Evolutionary conservation across 2,888 invertebrate genomes (phyloP).

Genomic region (Myathropa florea): DNA sequence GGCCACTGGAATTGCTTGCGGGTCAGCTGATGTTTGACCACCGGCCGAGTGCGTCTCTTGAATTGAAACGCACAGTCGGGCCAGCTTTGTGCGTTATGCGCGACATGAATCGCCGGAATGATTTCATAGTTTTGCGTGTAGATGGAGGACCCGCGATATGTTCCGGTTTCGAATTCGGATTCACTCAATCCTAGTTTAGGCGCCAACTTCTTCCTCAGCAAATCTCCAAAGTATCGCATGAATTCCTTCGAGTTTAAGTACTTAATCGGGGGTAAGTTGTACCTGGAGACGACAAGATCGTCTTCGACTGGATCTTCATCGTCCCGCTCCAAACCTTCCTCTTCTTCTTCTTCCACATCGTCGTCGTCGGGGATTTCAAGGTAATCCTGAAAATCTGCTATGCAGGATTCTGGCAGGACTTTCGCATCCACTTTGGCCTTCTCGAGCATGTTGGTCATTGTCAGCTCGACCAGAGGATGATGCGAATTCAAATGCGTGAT

Average conservation of each 20-base stretch:
- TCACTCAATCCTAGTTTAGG: conserved; percentile 83
- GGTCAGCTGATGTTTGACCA: conserved; percentile 83
- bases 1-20: conserved; percentile 87
- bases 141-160: conserved; percentile 85
- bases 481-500: conserved; percentile 84
- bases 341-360: conserved; percentile 73
- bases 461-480: conserved; percentile 80
- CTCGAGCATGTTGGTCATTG: conserved; percentile 68
- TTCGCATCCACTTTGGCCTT: conserved; percentile 71
- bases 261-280: conserved; percentile 73
- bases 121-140: conserved; percentile 86
- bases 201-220: conserved; percentile 84
- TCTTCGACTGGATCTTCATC: conserved; percentile 47
- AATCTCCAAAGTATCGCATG: conserved; percentile 85
- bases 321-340: conserved; percentile 66
- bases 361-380: conserved; percentile 74
- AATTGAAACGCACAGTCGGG: conserved; percentile 87
- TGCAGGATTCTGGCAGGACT: conserved; percentile 77
- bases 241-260: conserved; percentile 85
- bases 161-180: conserved; percentile 82
- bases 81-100: conserved; percentile 83
- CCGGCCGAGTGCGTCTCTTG: conserved; percentile 83
- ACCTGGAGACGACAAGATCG: neutral
- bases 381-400: conserved; percentile 75
- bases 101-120: conserved; percentile 84